Base-by-base conservation (phyloP, 2,113 vertebrate species). In the Sakesphorus luctuosus region DNA sequence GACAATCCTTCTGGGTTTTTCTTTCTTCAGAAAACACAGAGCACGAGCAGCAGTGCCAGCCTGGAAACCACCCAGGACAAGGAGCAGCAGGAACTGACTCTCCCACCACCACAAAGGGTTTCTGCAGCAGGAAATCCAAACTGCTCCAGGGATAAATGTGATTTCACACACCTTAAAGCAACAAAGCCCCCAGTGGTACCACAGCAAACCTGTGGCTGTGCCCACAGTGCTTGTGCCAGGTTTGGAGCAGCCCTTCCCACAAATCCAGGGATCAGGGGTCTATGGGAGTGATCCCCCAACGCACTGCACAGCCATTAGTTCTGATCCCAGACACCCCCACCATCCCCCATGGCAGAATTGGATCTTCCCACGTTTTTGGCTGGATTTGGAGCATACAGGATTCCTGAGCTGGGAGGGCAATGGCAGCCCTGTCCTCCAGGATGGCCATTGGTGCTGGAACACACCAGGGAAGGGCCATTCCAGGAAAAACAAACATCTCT, bases 301-400 rank as follows among this genome's bases (percentile, higher is more conserved):
- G 44, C 1, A 1, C 3, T 47, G 21, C 28, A 21, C 12, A 75
- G 33, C 46, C 6, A 0, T 14, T 2, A 7, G 18, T 19, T 52
- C 53, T 0, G 1, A 13, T 18, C 21, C 10, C 0, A 49, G 36
- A 6, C 0, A 11, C 18, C 20, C 11, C 2, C 16, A 8, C 17
- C 55, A 69, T 3, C 19, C 14, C 5, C 50, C 13, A 25, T 0
- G 0, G 69, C 31, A 74, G 62, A 76, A 47, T 0, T 12, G 29
- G 31, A 36, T 12, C 56, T 58, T 44, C 1, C 21, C 18, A 9
- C 0, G 1, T 21, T 40, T 62, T 20, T 17, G 38, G 50, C 21
- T 17, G 35, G 62, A n/a, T 11, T 33, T 3, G 6, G 35, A 76
- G 29, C 26, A 5, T 1, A 8, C 2, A 26, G 38, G 24, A 35